phyloP scores from a whole-genome alignment of 1,140 invertebrate genomes.

The Drosophila bocki region DNA sequence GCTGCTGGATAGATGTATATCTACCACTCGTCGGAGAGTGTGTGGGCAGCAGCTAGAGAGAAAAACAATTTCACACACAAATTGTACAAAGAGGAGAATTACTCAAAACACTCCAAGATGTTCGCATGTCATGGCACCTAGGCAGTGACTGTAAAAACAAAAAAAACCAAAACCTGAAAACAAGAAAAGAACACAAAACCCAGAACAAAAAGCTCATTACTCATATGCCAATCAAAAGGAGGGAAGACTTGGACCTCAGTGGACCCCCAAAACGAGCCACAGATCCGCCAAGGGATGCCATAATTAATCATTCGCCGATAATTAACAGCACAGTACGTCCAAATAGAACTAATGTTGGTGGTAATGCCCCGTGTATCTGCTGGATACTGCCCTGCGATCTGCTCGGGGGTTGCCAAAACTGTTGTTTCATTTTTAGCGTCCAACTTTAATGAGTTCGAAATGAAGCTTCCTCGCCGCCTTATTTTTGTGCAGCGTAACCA shows the following conservation, averaged over 20 bases:
- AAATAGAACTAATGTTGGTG: conserved; percentile 68
- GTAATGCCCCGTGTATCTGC: conserved; percentile 48
- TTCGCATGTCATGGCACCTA: conserved; percentile 55
- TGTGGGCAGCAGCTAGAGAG: conserved; percentile 59
- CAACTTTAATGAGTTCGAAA: conserved; percentile 55
- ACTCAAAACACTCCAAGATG: conserved; percentile 63
- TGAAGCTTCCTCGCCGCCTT: conserved; percentile 18
- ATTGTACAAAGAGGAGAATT: conserved; percentile 48
- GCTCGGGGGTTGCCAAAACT: conserved; percentile 73
- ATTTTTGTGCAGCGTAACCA: conserved; percentile 60
- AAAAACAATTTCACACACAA: conserved; percentile 75
- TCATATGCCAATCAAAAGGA: conserved; percentile 78
- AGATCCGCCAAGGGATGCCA: conserved; percentile 51
- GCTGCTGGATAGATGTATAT: conserved; percentile 54
- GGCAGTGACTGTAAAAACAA: conserved; percentile 2
- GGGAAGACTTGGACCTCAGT: conserved; percentile 10
- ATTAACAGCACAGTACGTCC: conserved; percentile 73
- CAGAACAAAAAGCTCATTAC: conserved; percentile 82
- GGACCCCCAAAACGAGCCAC: conserved; percentile 51
- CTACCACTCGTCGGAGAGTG: conserved; percentile 16
- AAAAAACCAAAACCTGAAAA: conserved; percentile 30
- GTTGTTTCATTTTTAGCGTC: conserved; percentile 57
- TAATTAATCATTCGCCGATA: conserved; percentile 82
- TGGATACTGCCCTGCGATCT: conserved; percentile 37
- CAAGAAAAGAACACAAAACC: conserved; percentile 32